Base-by-base conservation (phyloP, 2,797 vertebrate species). In the Yasuhikotakia modesta region DNA sequence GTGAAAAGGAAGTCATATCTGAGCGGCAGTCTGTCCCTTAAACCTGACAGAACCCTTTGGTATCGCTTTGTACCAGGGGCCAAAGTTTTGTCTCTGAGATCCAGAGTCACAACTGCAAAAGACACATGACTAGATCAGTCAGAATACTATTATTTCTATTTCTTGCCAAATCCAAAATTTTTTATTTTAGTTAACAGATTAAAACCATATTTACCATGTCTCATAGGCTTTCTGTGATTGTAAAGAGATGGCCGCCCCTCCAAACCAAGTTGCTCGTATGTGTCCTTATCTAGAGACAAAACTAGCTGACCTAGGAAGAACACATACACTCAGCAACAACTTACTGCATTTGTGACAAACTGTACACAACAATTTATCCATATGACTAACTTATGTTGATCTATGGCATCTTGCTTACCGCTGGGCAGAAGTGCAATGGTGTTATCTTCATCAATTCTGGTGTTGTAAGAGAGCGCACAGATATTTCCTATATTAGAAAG, bases 361-460 rank as follows among this genome's bases (percentile, higher is more conserved):
- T 27, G 27, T 43, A 43, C 39, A 22, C 24, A 27, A n/a, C n/a
- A n/a, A n/a, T 16, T 7, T 4, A 7, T 60, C 13, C 14, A 30
- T 16, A 30, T 24, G 13, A 22, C 3, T 12, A 73, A 30, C 0
- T 27, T 27, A 30, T 24, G 61, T 13, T 39, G 22, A 2, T 45
- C 6, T 22, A 0, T 50, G 6, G 21, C n/a, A 5, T 55, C 6
- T 24, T 46, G 66, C 77, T 91, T 93, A 99, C 97, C 96, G 6
- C 91, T 92, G 61, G 96, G 93, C 50, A 94, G 92, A 74, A 98
- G 79, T 78, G 95, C 95, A 1, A 92, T 89, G 53, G 92, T 85
- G 82, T 95, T 96, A 64, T 97, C 96, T 88, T 99, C 93, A 82
- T 98, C 96, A 3, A 99, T 92, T 81, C 84, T 91, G 80, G 94